Conservation (phyloP, 92 coral and sea anemone species). For the Zoanthus solanderi region DNA sequence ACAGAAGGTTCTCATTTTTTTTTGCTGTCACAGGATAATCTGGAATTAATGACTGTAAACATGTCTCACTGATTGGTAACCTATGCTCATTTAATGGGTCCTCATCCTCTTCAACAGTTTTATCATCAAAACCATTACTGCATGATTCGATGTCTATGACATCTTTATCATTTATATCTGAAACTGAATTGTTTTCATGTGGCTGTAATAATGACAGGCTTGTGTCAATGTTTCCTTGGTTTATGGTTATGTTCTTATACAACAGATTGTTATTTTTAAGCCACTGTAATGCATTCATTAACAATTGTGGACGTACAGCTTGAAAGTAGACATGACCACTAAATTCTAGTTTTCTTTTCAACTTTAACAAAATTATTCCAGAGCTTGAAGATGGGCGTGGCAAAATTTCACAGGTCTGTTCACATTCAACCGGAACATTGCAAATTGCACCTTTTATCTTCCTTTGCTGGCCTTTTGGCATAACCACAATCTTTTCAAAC, state of each 20-base stretch:
- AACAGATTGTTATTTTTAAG: background rate
- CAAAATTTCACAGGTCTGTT: conserved; percentile 23
- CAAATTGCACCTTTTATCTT: no score
- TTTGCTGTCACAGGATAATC: background rate
- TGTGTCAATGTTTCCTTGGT: background rate
- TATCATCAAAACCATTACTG: background rate
- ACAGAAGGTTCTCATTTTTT: background rate
- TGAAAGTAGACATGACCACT: conserved; percentile 79
- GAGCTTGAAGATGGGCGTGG: conserved; percentile 73
- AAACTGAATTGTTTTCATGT: background rate
- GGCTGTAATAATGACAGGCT: background rate
- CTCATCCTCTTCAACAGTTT: conserved; percentile 27
- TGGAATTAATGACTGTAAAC: background rate
- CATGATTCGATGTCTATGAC: background rate
- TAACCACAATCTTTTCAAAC: no score
- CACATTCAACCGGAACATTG: no score
- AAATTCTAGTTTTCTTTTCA: conserved; percentile 66
- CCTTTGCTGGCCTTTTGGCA: background rate
- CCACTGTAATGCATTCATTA: background rate
- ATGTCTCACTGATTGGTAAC: no score
- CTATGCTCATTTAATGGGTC: no score
- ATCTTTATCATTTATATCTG: background rate
- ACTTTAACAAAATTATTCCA: conserved; percentile 65
- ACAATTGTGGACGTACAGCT: conserved; percentile 64
- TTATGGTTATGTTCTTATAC: background rate